These are phyloP conservation scores for Phaethornis superciliosus DNA, from an alignment of 2,113 vertebrate species.

Conservation along the genomic window DNA sequence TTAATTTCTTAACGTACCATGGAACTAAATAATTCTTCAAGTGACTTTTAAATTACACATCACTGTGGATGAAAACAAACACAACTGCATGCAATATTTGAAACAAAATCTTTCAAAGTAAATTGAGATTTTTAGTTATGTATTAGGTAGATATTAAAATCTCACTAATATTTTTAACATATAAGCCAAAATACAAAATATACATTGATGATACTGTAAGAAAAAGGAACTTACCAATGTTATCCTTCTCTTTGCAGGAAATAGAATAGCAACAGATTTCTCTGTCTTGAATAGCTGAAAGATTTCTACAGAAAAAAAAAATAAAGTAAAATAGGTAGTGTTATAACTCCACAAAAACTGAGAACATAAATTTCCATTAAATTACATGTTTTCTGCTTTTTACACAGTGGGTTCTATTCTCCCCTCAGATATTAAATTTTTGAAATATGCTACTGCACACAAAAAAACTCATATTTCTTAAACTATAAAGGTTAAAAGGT, in stretches of 20 bases:
- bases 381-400: not conserved
- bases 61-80: not conserved
- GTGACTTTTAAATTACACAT: not conserved
- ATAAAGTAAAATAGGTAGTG: not conserved
- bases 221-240: conserved; percentile 77
- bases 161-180: not conserved
- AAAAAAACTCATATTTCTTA: not conserved
- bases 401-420: not conserved
- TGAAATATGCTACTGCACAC: not conserved
- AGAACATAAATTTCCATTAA: not conserved
- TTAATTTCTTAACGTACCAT: not conserved
- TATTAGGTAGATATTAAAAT: not conserved
- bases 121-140: not conserved
- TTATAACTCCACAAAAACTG: not conserved
- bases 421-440: not conserved
- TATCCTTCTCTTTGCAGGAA: conserved; percentile 89
- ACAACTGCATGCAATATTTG: not conserved
- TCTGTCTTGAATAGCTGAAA: conserved; percentile 86
- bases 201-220: not conserved
- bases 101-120: not conserved
- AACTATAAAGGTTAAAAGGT: not conserved
- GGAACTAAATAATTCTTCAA: not conserved
- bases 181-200: not conserved
- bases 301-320: conserved; percentile 73
- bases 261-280: conserved; percentile 87